phyloP scores from a whole-genome alignment of 2,888 invertebrate genomes.

The Acronicta leporina region DNA sequence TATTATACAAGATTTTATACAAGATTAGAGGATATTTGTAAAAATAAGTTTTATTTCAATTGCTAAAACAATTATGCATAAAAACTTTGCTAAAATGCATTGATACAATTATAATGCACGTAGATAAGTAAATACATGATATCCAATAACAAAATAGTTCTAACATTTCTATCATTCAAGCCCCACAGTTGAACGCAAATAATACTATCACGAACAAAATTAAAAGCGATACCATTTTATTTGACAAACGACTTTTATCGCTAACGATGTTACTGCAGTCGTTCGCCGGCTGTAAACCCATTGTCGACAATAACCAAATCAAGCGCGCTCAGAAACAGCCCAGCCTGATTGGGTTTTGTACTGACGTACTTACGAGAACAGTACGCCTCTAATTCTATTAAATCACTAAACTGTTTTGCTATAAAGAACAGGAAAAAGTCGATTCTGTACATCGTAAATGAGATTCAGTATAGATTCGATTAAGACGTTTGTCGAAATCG shows the following conservation, averaged over 20 bases:
- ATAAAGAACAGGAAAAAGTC: slow-evolving; percentile 53
- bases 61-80: no score
- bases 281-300: slow-evolving; percentile 65
- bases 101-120: no score
- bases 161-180: slow-evolving; percentile 8
- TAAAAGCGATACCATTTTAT: slow-evolving; percentile 65
- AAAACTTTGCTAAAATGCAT: no score
- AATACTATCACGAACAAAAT: slow-evolving; percentile 41
- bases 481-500: slow-evolving; percentile 52
- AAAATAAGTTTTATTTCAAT: no score
- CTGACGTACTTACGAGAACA: slow-evolving; percentile 54
- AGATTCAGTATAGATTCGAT: slow-evolving; percentile 56
- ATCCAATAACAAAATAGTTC: slow-evolving; percentile 2
- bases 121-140: no score
- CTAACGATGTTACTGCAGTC: slow-evolving; percentile 70
- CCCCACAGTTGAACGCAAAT: slow-evolving; percentile 25
- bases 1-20: no score
- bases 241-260: slow-evolving; percentile 69
- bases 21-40: no score
- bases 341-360: slow-evolving; percentile 61
- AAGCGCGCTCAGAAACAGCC: slow-evolving; percentile 59
- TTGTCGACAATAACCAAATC: slow-evolving; percentile 67
- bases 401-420: slow-evolving; percentile 54
- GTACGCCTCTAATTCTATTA: slow-evolving; percentile 58
- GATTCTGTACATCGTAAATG: slow-evolving; percentile 54